Evolutionary conservation across 2,113 vertebrate species (phyloP).

Genomic region (Tetrax tetrax): DNA sequence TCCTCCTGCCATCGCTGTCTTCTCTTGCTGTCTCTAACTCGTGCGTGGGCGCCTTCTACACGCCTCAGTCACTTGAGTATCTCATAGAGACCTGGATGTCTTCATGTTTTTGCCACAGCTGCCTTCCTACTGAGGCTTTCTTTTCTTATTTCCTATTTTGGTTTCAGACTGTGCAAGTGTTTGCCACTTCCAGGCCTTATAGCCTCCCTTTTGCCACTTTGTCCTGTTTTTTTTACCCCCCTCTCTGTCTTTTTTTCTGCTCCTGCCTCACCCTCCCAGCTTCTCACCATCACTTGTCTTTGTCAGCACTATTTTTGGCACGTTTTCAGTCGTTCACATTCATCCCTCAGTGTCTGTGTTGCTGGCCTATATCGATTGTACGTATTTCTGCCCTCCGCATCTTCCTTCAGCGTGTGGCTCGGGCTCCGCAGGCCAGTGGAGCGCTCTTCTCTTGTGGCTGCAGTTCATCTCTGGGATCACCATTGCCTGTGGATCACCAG

Average conservation of each 20-base stretch:
- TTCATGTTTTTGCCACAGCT: background rate
- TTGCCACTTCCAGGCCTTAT: background rate
- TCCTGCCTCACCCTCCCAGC: background rate
- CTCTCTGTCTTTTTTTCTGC: background rate
- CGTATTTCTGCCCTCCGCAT: background rate
- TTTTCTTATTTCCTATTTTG: background rate
- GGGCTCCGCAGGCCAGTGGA: background rate
- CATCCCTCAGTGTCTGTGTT: background rate
- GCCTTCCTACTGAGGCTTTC: background rate
- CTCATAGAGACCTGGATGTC: background rate
- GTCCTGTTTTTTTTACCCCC: background rate
- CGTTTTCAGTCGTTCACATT: background rate
- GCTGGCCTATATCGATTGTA: background rate
- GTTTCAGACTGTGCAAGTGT: background rate
- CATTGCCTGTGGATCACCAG: background rate
- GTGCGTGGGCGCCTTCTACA: fast-evolving
- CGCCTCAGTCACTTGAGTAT: background rate
- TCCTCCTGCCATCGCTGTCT: background rate
- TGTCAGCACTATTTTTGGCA: background rate
- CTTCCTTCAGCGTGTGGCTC: background rate
- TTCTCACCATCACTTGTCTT: background rate
- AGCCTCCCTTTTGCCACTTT: background rate
- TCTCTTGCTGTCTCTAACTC: background rate
- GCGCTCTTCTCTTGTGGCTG: background rate
- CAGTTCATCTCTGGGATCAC: background rate